Percentiles rank a stretch among this genome's conserved stretches.
phyloP scores from a whole-genome alignment of 2,113 vertebrate genomes.

The Halcyon senegalensis region DNA sequence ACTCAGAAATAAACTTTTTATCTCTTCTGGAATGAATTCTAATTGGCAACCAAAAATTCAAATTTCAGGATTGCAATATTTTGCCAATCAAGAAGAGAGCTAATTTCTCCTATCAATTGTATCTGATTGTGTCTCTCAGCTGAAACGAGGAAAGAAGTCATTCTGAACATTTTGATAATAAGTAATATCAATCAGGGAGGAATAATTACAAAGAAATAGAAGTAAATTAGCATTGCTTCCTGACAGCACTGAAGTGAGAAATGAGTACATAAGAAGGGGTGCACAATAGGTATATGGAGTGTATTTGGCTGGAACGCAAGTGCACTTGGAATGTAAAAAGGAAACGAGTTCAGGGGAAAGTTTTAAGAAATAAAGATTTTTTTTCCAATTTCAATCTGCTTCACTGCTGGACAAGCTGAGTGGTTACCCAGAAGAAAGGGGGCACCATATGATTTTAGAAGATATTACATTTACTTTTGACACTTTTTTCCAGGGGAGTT shows the following conservation, averaged over 20 bases:
- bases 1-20: not conserved
- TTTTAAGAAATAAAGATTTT: slow-evolving; percentile 7
- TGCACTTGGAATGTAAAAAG: slow-evolving; percentile 33
- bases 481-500: not conserved
- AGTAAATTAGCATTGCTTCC: slow-evolving; percentile 53
- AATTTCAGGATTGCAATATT: slow-evolving; percentile 31
- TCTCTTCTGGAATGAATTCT: not conserved
- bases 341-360: slow-evolving; percentile 10
- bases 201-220: slow-evolving; percentile 68
- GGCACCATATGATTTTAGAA: not conserved
- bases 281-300: slow-evolving; percentile 15
- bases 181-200: slow-evolving; percentile 57
- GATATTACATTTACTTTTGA: slow-evolving; percentile 11
- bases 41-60: slow-evolving; percentile 12
- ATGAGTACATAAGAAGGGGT: slow-evolving; percentile 48
- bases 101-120: slow-evolving; percentile 50
- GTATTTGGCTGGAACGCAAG: slow-evolving; percentile 45
- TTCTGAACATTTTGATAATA: slow-evolving; percentile 60
- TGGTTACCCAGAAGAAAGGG: not conserved
- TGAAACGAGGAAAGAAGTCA: slow-evolving; percentile 53
- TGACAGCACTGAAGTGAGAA: slow-evolving; percentile 64
- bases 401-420: slow-evolving; percentile 21
- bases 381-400: slow-evolving; percentile 39
- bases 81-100: slow-evolving; percentile 50
- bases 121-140: slow-evolving; percentile 55